phyloP scores from a whole-genome alignment of 2,888 invertebrate genomes.

The Dione juno region DNA sequence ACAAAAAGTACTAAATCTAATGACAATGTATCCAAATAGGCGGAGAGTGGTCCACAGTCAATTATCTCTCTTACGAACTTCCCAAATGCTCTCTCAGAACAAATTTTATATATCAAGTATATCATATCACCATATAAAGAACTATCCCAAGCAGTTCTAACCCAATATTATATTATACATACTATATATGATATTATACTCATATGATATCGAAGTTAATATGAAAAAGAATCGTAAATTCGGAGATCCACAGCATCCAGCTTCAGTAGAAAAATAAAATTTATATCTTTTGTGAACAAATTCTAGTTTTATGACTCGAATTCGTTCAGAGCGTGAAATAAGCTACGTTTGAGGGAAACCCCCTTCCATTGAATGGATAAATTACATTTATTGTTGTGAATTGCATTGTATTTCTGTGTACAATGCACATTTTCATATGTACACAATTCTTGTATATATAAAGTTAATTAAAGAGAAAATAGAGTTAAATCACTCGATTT shows the following conservation, averaged over 20 bases:
- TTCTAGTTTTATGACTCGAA: slow-evolving; percentile 39
- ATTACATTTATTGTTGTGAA: slow-evolving; percentile 10
- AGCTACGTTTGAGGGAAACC: slow-evolving; percentile 27
- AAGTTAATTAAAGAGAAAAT: no score
- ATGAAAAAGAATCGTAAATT: slow-evolving; percentile 41
- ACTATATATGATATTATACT: no score
- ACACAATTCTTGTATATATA: no score
- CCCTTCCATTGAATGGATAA: slow-evolving; percentile 8
- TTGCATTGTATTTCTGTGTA: not conserved
- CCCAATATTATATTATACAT: slow-evolving; percentile 29
- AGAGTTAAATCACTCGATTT: no score
- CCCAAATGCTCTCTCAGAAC: no score
- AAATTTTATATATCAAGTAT: no score
- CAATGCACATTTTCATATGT: no score
- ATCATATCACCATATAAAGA: slow-evolving; percentile 1
- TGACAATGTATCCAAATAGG: no score
- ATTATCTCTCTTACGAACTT: no score
- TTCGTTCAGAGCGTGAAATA: slow-evolving; percentile 28
- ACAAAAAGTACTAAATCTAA: no score
- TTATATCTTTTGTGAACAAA: slow-evolving; percentile 38
- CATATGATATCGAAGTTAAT: slow-evolving; percentile 34
- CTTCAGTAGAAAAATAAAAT: slow-evolving; percentile 36
- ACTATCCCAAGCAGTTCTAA: slow-evolving; percentile 9
- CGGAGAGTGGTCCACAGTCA: no score
- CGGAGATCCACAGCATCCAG: slow-evolving; percentile 23